phyloP scores from a whole-genome alignment of 1,140 invertebrate species.

The Holotrichia oblita region DNA sequence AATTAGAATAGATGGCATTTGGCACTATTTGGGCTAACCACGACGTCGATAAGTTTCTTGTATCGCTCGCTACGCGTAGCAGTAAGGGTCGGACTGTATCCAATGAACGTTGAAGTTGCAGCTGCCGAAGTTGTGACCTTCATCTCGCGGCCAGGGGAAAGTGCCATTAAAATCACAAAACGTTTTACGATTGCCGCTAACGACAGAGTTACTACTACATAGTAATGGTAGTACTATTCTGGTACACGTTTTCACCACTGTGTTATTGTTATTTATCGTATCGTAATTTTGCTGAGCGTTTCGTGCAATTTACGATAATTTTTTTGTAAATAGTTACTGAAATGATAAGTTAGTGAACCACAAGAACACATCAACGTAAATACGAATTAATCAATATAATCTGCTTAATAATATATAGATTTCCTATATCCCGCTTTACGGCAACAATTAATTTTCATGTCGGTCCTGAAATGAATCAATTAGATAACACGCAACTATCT shows the following conservation, averaged over 20 bases:
- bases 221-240: neutral
- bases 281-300: neutral
- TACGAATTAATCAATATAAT: too few species aligned
- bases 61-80: neutral
- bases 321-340: neutral
- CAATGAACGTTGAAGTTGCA: neutral
- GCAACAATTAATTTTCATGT: too few species aligned
- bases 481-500: too few species aligned
- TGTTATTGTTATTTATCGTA: neutral
- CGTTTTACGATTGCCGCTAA: neutral
- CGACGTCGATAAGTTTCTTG: neutral
- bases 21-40: neutral
- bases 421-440: too few species aligned
- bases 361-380: too few species aligned
- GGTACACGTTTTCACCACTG: neutral
- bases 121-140: neutral
- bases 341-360: too few species aligned
- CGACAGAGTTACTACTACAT: neutral
- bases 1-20: neutral
- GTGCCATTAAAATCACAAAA: constrained; percentile 7
- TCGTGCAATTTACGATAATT: neutral
- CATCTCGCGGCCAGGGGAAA: constrained; percentile 13
- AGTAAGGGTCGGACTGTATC: neutral
- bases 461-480: too few species aligned
- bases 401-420: too few species aligned